A percentile compares a stretch with the other conserved stretches of the same genome.
Conservation (phyloP, 2,797 vertebrate species). For the Diplodus puntazzo region DNA sequence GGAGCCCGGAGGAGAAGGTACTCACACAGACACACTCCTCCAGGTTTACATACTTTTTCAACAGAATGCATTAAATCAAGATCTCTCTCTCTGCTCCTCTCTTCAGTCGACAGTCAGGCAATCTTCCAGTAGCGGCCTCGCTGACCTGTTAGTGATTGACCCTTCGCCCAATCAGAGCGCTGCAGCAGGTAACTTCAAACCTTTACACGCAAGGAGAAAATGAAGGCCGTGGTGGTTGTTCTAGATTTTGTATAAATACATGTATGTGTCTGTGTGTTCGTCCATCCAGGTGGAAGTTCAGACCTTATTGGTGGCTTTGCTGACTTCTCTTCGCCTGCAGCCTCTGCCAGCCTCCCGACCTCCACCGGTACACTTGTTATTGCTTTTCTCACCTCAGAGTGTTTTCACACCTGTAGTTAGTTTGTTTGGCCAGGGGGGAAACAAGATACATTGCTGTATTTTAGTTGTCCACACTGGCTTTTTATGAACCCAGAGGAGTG, state of each 20-base stretch:
- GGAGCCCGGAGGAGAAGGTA: conserved; percentile 87
- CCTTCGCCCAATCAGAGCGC: conserved; percentile 81
- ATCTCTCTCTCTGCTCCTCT: conserved; percentile 45
- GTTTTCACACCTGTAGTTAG: background rate
- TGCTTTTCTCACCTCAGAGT: background rate
- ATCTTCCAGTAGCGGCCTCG: conserved; percentile 88
- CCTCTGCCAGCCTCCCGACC: conserved; percentile 90
- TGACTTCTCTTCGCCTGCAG: conserved; percentile 93
- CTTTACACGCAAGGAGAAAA: background rate
- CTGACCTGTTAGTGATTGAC: conserved; percentile 93
- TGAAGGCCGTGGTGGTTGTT: conserved; percentile 16
- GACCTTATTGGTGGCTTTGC: conserved; percentile 96
- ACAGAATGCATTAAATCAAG: background rate
- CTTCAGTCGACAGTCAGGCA: conserved; percentile 85
- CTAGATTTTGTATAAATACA: background rate
- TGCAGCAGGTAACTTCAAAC: conserved; percentile 83
- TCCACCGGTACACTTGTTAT: conserved; percentile 86
- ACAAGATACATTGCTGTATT: background rate
- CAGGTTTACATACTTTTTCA: background rate
- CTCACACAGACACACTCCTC: background rate
- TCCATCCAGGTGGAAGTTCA: conserved; percentile 76
- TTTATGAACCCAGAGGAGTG: background rate
- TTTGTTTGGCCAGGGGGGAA: no score
- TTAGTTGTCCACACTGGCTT: background rate
- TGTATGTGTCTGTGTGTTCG: background rate